Evolutionary conservation across 2,113 vertebrate species (phyloP).

Genomic region (Bujurquina vittata): DNA sequence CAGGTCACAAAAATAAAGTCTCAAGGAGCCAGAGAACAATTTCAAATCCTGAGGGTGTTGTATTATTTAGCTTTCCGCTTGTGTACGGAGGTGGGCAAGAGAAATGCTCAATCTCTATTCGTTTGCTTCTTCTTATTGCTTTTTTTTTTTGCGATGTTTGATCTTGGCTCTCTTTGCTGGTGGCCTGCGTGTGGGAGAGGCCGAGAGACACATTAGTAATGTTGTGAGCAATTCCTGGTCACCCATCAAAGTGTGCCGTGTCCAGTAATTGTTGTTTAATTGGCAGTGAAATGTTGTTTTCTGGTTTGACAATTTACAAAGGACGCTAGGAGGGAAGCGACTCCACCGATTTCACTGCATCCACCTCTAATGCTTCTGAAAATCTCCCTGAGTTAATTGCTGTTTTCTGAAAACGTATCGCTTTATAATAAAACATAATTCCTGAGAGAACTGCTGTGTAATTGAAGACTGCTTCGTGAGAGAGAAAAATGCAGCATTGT

Average conservation of each 20-base stretch:
- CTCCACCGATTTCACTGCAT: background rate
- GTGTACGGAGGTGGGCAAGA: conserved; percentile 20
- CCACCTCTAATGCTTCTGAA: conserved; percentile 23
- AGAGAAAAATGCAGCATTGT: background rate
- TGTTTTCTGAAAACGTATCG: conserved; percentile 36
- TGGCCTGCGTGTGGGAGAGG: conserved; percentile 29
- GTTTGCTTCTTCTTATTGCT: conserved; percentile 6
- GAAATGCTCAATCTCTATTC: background rate
- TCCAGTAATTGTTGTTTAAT: conserved; percentile 76
- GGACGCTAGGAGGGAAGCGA: conserved; percentile 9
- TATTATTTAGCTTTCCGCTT: conserved; percentile 55
- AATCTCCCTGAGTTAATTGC: conserved; percentile 43
- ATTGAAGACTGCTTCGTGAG: background rate
- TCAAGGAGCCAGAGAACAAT: conserved; percentile 65
- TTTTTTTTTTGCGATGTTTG: conserved; percentile 16
- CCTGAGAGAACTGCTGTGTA: background rate
- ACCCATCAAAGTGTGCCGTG: conserved; percentile 51
- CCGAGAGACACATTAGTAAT: conserved; percentile 32
- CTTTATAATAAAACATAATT: conserved; percentile 18
- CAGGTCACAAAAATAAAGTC: conserved; percentile 75
- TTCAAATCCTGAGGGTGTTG: conserved; percentile 76
- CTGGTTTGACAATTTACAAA: conserved; percentile 62
- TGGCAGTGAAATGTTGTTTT: conserved; percentile 75
- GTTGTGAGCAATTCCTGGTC: conserved; percentile 57
- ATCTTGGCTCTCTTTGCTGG: conserved; percentile 14